phyloP scores from a whole-genome alignment of 2,113 vertebrate species.

The Caloenas nicobarica region DNA sequence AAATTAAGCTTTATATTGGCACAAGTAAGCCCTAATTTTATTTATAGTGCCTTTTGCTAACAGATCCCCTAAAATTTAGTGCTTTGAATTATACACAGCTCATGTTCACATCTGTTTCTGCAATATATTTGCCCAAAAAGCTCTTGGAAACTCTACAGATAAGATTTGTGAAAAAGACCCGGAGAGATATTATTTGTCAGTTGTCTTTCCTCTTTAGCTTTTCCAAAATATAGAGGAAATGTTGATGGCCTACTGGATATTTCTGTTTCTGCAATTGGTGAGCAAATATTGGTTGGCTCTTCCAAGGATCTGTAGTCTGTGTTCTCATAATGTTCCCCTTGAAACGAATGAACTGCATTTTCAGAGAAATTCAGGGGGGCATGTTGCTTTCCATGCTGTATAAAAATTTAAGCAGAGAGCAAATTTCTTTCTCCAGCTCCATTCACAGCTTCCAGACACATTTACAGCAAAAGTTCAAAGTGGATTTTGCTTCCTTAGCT shows the following conservation, averaged over 20 bases:
- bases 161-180: not conserved
- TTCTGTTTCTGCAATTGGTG: not conserved
- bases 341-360: conserved; percentile 15
- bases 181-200: not conserved
- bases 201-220: not conserved
- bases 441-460: not conserved
- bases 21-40: not conserved
- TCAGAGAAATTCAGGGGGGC: conserved; percentile 31
- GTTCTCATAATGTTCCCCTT: not conserved
- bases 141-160: not conserved
- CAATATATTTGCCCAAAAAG: conserved; percentile 4
- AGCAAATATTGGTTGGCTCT: not conserved
- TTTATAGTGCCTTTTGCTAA: not conserved
- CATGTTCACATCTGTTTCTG: not conserved
- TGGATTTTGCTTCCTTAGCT: not conserved
- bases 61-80: not conserved
- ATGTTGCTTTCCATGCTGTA: not conserved
- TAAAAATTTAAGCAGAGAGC: not conserved
- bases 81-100: not conserved
- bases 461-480: not conserved
- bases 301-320: not conserved
- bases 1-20: conserved; percentile 2
- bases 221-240: not conserved
- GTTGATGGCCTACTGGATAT: not conserved
- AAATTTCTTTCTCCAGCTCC: not conserved